Evolutionary conservation across 2,888 invertebrate species (phyloP), one percentile per base, ranked within the genome.

Genomic region (Phyto melanocephala): DNA sequence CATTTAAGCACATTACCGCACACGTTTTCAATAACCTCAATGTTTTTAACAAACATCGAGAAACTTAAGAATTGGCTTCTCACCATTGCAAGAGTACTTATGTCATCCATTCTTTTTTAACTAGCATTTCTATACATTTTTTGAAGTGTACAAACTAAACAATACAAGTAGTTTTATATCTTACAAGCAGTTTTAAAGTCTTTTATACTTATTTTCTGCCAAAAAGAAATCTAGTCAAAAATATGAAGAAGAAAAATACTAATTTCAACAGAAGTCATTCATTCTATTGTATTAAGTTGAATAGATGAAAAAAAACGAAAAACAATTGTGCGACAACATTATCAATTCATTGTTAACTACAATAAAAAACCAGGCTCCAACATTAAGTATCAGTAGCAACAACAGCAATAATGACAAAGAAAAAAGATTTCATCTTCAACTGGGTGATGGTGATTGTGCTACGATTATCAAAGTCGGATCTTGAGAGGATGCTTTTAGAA

Each of bases 311-410:
- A 54, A 72, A 40, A 71, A 50, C 47, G 56, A 45, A 60, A 67
- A 54, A 79, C 60, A 79, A 79, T 74, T 72, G 79, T 68, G 79
- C 82, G 75, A 71, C 82, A 82, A 79, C 82, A 78, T 82, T 82
- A 82, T 71, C 78, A 75, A 74, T 79, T 80, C 75, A 58, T 70
- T 78, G 81, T 78, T 78, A 40, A 62, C 17, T 50, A 68, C 76
- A 65, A 67, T 65, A 37, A 33, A 50, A 56, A 56, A 7, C 13
- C 35, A 37, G 62, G 47, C 71, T 79, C 78, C 71, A 79, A 71
- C 42, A 45, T 35, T 35, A 52, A 63, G 17, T 54, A 40, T 11
- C 58, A 60, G 58, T 22, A 70, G 37, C 54, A 67, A 54, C 28
- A 62, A n/a, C 37, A 62, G 11, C 10, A 54, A 65, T 17, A 76